Base-by-base conservation (phyloP, 2,888 invertebrate species). In the Lepidonotus clava region DNA sequence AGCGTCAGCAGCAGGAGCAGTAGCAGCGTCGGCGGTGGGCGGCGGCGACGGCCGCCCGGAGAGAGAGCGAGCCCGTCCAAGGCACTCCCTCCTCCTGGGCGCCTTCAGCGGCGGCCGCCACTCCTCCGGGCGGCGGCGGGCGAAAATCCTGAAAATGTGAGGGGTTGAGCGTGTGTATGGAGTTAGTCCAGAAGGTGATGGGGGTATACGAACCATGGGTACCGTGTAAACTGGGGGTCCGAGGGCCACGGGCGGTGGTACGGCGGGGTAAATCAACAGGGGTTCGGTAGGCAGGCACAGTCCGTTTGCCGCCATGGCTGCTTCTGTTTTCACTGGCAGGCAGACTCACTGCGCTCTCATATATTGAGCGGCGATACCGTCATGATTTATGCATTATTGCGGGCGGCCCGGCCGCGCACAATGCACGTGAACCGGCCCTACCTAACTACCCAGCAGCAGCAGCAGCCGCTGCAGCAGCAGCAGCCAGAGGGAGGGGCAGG, bases 301-400 rank as follows among this genome's bases (percentile, higher is more conserved):
- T 46, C 85, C 85, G 71, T 85, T 85, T 14, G 85, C 71, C 66
- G 85, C 85, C 85, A 85, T 85, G 38, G 66, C 85, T 66, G 66
- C 66, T 40, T 71, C 71, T 66, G 85, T 80, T 80, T 80, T 80
- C 80, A 80, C 80, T 80, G 80, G 46, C 80, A 28, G 80, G 66
- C 46, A 46, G 71, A 38, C 41, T 41, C 41, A 51, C 80, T 80
- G 80, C 80, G 80, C 40, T 56, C 66, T 66, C 84, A 84, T 84
- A 84, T 84, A 84, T 84, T 84, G 61, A 84, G 66, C 66, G 67
- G 11, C 38, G 56, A 66, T 61, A 66, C 84, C 84, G 56, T 84
- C 84, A 84, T 84, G 84, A 84, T 84, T 84, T 84, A 84, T 84
- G 84, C 66, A 84, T 80, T 80, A 80, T 80, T 80, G 51, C 80